Evolutionary conservation across 2,113 vertebrate genomes (phyloP).

Genomic region (Stegostoma tigrinum): DNA sequence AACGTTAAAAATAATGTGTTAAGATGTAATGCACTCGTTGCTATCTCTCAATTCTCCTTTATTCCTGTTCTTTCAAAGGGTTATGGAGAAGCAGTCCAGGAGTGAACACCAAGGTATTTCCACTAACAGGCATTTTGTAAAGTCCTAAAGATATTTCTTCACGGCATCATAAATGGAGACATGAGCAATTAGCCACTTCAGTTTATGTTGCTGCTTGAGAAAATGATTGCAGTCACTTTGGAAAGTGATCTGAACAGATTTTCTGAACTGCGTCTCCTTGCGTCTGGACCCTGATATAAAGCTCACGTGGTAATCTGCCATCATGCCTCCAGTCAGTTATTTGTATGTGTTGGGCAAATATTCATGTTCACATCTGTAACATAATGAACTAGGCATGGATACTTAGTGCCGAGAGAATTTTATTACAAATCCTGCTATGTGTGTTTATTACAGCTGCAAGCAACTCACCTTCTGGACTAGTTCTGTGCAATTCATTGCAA

Average conservation of each 20-base stretch:
- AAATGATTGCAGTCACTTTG: background rate
- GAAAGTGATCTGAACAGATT: background rate
- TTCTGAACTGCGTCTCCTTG: background rate
- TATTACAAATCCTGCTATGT: too few relatives aligned
- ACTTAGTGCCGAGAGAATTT: too few relatives aligned
- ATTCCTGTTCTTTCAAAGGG: background rate
- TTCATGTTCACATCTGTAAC: too few relatives aligned
- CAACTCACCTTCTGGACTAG: too few relatives aligned
- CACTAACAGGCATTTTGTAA: background rate
- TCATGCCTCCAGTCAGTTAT: too few relatives aligned
- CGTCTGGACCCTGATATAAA: too few relatives aligned
- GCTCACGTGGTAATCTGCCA: too few relatives aligned
- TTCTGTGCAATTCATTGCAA: too few relatives aligned
- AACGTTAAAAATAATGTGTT: slow-evolving; percentile 20
- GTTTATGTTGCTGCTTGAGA: background rate
- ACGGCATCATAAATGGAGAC: too few relatives aligned
- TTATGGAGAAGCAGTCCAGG: background rate
- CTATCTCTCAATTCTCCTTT: background rate
- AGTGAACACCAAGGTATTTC: background rate
- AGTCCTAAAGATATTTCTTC: background rate
- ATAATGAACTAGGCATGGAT: too few relatives aligned
- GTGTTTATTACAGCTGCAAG: too few relatives aligned
- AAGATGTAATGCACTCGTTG: background rate
- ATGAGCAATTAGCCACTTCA: background rate
- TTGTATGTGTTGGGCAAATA: too few relatives aligned